Evolutionary conservation across 2,888 invertebrate genomes (phyloP), one percentile per base, ranked within the genome.

Genomic region (Agriotes lineatus): DNA sequence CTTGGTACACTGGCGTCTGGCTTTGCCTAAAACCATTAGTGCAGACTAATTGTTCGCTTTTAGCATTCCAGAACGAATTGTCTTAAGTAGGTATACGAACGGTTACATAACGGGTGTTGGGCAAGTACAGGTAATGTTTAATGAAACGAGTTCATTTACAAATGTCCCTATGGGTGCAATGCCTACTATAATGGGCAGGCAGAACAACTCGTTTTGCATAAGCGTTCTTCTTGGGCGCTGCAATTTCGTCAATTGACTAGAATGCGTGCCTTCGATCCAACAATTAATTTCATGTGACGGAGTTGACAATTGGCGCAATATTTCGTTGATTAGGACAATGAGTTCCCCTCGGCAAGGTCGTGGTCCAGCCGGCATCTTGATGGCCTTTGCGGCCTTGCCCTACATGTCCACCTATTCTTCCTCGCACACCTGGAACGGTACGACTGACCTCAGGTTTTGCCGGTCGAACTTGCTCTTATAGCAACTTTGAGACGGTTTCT

Each of bases 371-470:
- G 63, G 42, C 68, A 63, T 63, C 63, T 63, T 50, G 68, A 52
- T 59, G 62, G 62, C 68, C 63, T 68, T 58, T 57, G n/a, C 33
- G 59, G 62, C 68, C 68, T 62, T 62, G 68, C 68, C 63, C 68
- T 62, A 68, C 63, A 63, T 67, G 16, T 33, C 52, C 52, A 52
- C 52, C 30, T 52, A 52, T 61, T 52, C 50, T 61, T 61, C 63
- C 63, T 63, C 54, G 50, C 52, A 18, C 52, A 52, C 52, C 52
- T 52, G 52, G 33, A 33, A 35, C 18, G 52, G 18, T 25, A 20
- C 33, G 33, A 33, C 1, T 39, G 57, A 39, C 57, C 57, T 57
- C 57, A 57, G 37, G 20, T 39, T 57, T 25, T 22, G 42, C 39
- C 42, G 57, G 37, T 57, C 39, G 39, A 37, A 42, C 57, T 57